Evolutionary conservation across 2,888 invertebrate species (phyloP).

Genomic region (Lutraria lutraria): DNA sequence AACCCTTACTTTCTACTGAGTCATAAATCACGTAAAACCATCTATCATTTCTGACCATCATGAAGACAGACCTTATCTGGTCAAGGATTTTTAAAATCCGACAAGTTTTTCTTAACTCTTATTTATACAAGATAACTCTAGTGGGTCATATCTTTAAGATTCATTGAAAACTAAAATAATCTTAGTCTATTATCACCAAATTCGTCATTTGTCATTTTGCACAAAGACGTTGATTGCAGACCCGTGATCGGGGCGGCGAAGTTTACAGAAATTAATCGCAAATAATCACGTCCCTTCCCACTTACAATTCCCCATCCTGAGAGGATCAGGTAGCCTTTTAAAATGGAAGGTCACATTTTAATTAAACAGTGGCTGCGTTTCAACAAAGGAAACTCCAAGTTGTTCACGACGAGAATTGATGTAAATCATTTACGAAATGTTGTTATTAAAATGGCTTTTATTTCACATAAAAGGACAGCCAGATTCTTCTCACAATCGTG

Average conservation of each 20-base stretch:
- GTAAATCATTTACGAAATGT: slow-evolving; percentile 70
- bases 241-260: slow-evolving; percentile 68
- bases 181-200: slow-evolving; percentile 67
- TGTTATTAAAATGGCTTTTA: slow-evolving; percentile 71
- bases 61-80: slow-evolving; percentile 46
- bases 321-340: slow-evolving; percentile 61
- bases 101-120: slow-evolving; percentile 56
- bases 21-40: slow-evolving; percentile 26
- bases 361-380: slow-evolving; percentile 67
- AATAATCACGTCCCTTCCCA: slow-evolving; percentile 72
- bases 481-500: slow-evolving; percentile 40
- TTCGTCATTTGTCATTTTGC: slow-evolving; percentile 71
- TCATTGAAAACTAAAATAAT: slow-evolving; percentile 69
- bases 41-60: slow-evolving; percentile 39
- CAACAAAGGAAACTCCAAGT: slow-evolving; percentile 54
- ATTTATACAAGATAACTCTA: slow-evolving; percentile 61
- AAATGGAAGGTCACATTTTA: slow-evolving; percentile 71
- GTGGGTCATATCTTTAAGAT: slow-evolving; percentile 58
- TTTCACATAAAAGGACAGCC: slow-evolving; percentile 61
- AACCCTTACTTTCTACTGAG: slow-evolving; percentile 22
- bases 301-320: slow-evolving; percentile 60
- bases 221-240: slow-evolving; percentile 71
- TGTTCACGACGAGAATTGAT: slow-evolving; percentile 60
- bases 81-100: slow-evolving; percentile 51
- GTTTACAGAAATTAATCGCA: slow-evolving; percentile 72